Base-by-base conservation (phyloP, 2,888 invertebrate species). In the Drosophila macrospina region DNA sequence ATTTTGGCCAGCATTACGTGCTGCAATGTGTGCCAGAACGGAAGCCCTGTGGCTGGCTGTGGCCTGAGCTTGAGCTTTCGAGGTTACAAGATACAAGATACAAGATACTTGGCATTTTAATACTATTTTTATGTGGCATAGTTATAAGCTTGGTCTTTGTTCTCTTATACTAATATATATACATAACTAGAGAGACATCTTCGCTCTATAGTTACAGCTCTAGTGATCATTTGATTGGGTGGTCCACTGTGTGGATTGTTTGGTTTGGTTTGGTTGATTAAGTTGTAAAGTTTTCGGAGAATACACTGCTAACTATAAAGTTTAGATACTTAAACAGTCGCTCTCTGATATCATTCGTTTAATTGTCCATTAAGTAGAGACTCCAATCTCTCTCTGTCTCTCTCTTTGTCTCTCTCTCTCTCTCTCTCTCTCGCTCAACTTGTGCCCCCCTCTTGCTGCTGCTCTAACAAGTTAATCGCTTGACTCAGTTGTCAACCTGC, bases 401-500 rank as follows among this genome's bases (percentile, higher is more conserved):
- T n/a, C n/a, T n/a, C n/a, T n/a, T n/a, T n/a, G n/a, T n/a, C n/a
- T 42, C 16, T 36, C 10, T 15, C 20, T 15, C 5, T 42, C 16
- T 36, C 10, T 15, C 20, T 15, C 5, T 42, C 16, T 36, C 10
- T 15, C 20, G n/a, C 5, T 37, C 20, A 6, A 10, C 11, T 30
- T 20, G 39, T 24, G 24, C 26, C 8, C 32, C 7, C 32, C 11
- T 16, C 28, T 11, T 6, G 13, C 10, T 7, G 8, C 42, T 10
- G n/a, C 28, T 20, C 16, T 42, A 41, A 47, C 42, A 60, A 32
- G 48, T 51, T 62, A 69, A 75, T 60, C 77, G 80, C 68, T 65
- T 67, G 65, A 77, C 50, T 77, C 59, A 84, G 71, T 69, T 84
- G 86, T 86, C 83, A 82, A 79, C 68, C 80, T 69, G 80, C 52